These are phyloP conservation scores for Sandelia bainsii DNA, from an alignment of 2,797 vertebrate species.

Conservation along the genomic window DNA sequence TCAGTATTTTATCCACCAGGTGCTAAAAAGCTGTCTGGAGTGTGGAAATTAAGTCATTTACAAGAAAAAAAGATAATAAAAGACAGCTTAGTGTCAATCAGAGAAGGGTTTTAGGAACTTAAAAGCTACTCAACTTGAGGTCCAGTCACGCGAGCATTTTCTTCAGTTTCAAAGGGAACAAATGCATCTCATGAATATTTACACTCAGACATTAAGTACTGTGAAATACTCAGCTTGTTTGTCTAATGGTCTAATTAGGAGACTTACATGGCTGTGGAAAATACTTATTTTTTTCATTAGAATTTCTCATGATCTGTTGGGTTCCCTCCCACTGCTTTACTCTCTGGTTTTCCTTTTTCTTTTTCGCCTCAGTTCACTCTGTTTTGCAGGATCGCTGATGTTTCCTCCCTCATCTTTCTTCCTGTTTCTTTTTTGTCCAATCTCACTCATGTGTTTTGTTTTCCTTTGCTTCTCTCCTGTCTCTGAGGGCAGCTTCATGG, in stretches of 20 bases:
- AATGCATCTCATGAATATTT: conserved; percentile 49
- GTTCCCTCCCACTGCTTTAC: neutral
- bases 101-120: neutral
- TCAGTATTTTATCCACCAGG: conserved; percentile 1
- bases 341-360: neutral
- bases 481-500: neutral
- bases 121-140: neutral
- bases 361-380: conserved; percentile 4
- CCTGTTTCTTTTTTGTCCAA: neutral
- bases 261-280: conserved; percentile 15
- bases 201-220: conserved; percentile 37
- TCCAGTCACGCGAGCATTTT: neutral
- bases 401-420: conserved; percentile 3
- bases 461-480: conserved; percentile 10
- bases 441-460: conserved; percentile 19
- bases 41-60: neutral
- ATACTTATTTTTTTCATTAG: neutral
- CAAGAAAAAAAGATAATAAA: neutral
- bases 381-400: conserved; percentile 6
- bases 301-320: conserved; percentile 12
- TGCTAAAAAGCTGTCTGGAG: conserved; percentile 7
- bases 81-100: neutral
- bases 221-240: conserved; percentile 28
- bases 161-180: conserved; percentile 25
- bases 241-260: conserved; percentile 36